Evolutionary conservation across 2,888 invertebrate genomes (phyloP).

Genomic region (Clistopyga incitator): DNA sequence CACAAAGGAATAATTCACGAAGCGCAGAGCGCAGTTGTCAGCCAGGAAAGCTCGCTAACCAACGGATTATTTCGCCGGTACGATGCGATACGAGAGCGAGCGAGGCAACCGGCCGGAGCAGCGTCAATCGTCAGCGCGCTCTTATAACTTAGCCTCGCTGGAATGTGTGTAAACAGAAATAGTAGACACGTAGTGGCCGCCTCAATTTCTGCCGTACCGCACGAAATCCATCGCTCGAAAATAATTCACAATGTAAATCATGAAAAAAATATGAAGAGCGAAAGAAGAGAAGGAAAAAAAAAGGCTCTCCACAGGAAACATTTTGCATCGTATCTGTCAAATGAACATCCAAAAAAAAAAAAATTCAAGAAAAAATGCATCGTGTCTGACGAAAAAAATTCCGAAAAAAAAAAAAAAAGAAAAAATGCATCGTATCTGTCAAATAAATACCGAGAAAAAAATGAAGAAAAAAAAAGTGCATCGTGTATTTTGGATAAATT

Average conservation of each 20-base stretch:
- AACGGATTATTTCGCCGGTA: slow-evolving; percentile 23
- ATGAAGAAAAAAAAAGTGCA: too few species aligned
- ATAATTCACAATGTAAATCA: slow-evolving; percentile 13
- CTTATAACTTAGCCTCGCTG: slow-evolving; percentile 56
- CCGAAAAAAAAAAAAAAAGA: not conserved
- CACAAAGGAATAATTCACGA: slow-evolving; percentile 9
- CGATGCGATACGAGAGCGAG: slow-evolving; percentile 13
- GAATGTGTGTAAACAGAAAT: slow-evolving; percentile 66
- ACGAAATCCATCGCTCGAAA: slow-evolving; percentile 22
- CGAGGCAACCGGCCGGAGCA: slow-evolving; percentile 18
- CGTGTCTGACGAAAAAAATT: not conserved
- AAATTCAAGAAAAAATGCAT: not conserved
- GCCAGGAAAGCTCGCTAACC: not conserved
- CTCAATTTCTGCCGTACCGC: slow-evolving; percentile 25
- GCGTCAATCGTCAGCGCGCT: slow-evolving; percentile 54
- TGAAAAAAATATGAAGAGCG: slow-evolving; percentile 32
- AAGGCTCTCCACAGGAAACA: slow-evolving; percentile 17
- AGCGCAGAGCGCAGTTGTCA: not conserved
- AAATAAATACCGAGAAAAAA: not conserved
- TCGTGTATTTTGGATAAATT: too few species aligned
- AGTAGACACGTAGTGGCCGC: slow-evolving; percentile 50
- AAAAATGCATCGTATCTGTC: too few species aligned
- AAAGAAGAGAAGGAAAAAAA: not conserved
- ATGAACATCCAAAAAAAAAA: not conserved
- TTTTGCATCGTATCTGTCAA: slow-evolving; percentile 1